Percentiles rank a stretch among this genome's conserved stretches.
Evolutionary conservation across 1,140 invertebrate species (phyloP).

Genomic region (Diorhabda carinulata): DNA sequence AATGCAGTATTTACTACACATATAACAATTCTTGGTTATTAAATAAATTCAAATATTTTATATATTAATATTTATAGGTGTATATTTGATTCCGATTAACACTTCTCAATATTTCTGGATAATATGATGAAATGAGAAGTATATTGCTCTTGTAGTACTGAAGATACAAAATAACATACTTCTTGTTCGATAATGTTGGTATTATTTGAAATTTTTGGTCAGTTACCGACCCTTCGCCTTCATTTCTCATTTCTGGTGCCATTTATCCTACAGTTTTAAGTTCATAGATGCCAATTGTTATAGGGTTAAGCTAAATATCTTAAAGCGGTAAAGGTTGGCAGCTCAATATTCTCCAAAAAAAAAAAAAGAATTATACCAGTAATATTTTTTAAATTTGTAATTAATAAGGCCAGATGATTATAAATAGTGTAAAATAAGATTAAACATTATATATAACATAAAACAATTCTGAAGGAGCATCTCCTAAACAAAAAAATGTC

Average conservation of each 20-base stretch:
- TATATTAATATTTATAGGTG: no score
- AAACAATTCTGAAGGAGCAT: slow-evolving; percentile 35
- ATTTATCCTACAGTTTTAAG: slow-evolving; percentile 24
- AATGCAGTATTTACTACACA: no score
- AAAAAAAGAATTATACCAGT: slow-evolving; percentile 17
- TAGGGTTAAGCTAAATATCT: slow-evolving; percentile 8
- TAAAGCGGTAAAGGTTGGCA: slow-evolving; percentile 27
- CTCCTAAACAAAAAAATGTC: slow-evolving; percentile 26
- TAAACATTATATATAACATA: slow-evolving; percentile 21
- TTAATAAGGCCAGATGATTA: slow-evolving; percentile 32
- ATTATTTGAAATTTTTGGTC: background rate
- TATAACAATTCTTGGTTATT: no score
- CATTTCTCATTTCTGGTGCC: slow-evolving; percentile 32
- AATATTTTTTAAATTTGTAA: slow-evolving; percentile 34
- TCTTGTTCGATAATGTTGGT: background rate
- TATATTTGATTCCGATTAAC: no score
- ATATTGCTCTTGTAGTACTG: no score
- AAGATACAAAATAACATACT: no score
- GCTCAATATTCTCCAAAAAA: slow-evolving; percentile 26
- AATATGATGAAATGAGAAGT: no score
- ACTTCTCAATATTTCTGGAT: no score
- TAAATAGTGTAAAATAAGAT: slow-evolving; percentile 44
- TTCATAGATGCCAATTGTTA: slow-evolving; percentile 22
- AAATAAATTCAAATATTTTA: no score
- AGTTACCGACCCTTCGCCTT: background rate